Evolutionary conservation across 2,797 vertebrate species (phyloP), one percentile per base, ranked within the genome.

Genomic region (Takifugu rubripes): DNA sequence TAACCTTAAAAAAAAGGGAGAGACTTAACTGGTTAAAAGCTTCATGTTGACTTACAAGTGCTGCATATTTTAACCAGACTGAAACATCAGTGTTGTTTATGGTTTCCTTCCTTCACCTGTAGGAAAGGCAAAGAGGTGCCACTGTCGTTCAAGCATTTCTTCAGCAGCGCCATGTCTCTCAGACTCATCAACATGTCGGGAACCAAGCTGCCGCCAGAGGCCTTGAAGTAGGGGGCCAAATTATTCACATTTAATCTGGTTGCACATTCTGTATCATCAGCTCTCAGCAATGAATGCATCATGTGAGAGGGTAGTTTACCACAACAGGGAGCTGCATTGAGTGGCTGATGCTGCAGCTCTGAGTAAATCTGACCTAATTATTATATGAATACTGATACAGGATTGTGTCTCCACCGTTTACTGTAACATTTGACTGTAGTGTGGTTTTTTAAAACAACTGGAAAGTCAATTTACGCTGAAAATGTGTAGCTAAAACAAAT

Each of bases 121-220:
- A 98, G 97, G 85, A 98, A 98, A 91, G 93, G 94, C 61, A 98
- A 96, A 90, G 97, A 99, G 67, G 91, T 96, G 1, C 93, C 95
- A 33, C 94, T 92, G 0, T 94, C 96, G 2, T 98, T 98, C 83
- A 98, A 97, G 85, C 94, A 96, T 76, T 99, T 97, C 88, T 99
- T 99, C 85, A 97, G 96, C 87, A 96, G 95, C 54, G 94, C 92
- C 17, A 68, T 93, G 86, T 90, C 92, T 74, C 91, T 99, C 82
- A 92, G 83, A 77, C 93, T 92, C 76, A 92, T 99, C 88, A 98
- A 92, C 69, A 86, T 99, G 82, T 97, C 97, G 1, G 97, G 97
- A 87, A 99, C 97, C 68, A 98, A 95, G 82, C 91, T 99, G 59
- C 88, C 94, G 10, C 92, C 96, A 15, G 97, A 99, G 64, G 94